These are phyloP conservation scores for Allobates femoralis DNA, from an alignment of 2,797 vertebrate genomes.

Conservation along the genomic window DNA sequence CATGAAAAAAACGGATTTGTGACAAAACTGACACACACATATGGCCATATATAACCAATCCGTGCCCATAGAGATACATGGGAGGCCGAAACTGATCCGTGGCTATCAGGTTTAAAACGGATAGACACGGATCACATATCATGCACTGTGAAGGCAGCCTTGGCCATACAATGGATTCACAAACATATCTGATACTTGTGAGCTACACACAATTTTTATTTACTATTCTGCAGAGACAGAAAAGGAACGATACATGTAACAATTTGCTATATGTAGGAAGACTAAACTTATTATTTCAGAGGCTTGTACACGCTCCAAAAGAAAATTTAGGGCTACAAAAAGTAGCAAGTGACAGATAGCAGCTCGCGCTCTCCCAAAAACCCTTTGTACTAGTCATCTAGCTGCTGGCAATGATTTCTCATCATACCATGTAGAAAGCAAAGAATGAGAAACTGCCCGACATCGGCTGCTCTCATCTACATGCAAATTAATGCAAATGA, in stretches of 20 bases:
- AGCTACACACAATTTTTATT: background rate
- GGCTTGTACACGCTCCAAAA: background rate
- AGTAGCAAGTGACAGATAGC: background rate
- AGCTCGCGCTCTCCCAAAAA: background rate
- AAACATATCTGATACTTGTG: background rate
- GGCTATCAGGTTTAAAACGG: too few relatives aligned
- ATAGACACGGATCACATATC: too few relatives aligned
- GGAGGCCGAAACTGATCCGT: too few relatives aligned
- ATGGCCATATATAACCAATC: too few relatives aligned
- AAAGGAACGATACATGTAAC: background rate
- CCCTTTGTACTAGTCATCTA: background rate
- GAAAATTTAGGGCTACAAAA: background rate
- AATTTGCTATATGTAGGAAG: background rate
- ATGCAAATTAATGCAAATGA: background rate
- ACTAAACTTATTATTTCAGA: background rate
- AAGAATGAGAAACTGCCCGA: background rate
- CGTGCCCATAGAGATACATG: too few relatives aligned
- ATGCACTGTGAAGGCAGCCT: too few relatives aligned
- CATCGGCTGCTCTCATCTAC: background rate
- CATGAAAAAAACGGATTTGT: too few relatives aligned
- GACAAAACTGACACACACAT: too few relatives aligned
- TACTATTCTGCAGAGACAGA: background rate
- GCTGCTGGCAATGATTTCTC: background rate
- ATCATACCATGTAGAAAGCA: conserved; percentile 8
- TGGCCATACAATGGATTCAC: background rate